Evolutionary conservation across 2,797 vertebrate species (phyloP), one percentile per base, ranked within the genome.

Genomic region (Periophthalmus magnuspinnatus): DNA sequence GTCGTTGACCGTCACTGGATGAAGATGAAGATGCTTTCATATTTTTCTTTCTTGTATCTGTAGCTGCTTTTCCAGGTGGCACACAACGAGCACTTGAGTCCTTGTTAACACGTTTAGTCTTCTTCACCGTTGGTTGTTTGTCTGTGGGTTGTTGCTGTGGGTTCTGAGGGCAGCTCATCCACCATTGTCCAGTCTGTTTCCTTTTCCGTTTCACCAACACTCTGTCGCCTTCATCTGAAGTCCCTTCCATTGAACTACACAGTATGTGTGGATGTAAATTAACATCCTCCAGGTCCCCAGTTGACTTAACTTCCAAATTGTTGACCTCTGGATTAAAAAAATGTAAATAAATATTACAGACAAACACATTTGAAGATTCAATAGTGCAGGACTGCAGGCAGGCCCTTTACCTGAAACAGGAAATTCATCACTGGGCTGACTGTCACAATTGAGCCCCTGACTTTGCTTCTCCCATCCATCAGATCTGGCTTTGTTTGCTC

Each of bases 171-270:
- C 0, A 3, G 7, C 21, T 19, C 22, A 89, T 5, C 92, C 92
- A 92, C 91, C 84, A 86, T 32, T 72, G 17, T 19, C 82, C 81
- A 11, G 68, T 13, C 6, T 1, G 68, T 41, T 60, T 89, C 32
- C 85, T 90, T 52, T 66, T 91, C 68, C 92, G 87, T 47, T 73
- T 93, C 24, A 28, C 28, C 4, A 16, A 2, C 54, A 62, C 10
- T 22, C 28, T 57, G 65, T 2, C 0, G 2, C 82, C 84, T 34
- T 71, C 73, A 22, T 78, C 66, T 5, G 62, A 78, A 67, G 73
- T 83, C n/a, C 16, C 10, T 34, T 72, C 54, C 32, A 59, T 47
- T 10, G 32, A 6, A 45, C 1, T 47, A 13, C 45, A 38, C 9
- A 13, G 28, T 48, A 69, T 71, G n/a, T 5, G 48, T 19, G 3